phyloP scores from a whole-genome alignment of 2,113 vertebrate genomes.

The Tupaia tana region DNA sequence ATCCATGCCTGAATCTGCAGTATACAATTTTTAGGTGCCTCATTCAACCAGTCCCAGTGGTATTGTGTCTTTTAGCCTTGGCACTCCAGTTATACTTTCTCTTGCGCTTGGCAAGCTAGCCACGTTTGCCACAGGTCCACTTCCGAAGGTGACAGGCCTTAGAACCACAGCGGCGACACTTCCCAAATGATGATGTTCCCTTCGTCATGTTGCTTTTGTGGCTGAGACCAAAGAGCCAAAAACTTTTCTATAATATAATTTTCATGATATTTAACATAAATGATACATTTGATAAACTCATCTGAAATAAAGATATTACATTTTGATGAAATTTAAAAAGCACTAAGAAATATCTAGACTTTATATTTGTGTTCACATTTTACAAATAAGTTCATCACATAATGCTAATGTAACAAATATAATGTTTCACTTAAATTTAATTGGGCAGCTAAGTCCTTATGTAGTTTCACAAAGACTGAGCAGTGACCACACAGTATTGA shows the following conservation, averaged over 20 bases:
- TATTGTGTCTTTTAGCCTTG: too few species aligned
- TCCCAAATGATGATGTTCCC: too few species aligned
- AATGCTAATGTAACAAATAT: constrained; percentile 60
- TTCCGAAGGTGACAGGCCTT: too few species aligned
- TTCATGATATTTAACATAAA: constrained; percentile 27
- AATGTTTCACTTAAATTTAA: constrained; percentile 67
- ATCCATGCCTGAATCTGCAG: too few species aligned
- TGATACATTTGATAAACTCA: constrained; percentile 24
- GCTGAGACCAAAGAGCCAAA: too few species aligned
- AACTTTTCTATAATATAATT: constrained; percentile 31
- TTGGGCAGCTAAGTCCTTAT: constrained; percentile 37
- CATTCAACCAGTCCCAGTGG: too few species aligned
- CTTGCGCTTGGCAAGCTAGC: too few species aligned
- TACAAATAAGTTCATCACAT: not conserved
- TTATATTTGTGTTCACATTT: not conserved
- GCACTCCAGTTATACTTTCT: too few species aligned
- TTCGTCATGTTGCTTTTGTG: too few species aligned
- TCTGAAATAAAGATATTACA: not conserved
- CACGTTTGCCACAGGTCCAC: too few species aligned
- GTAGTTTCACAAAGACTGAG: constrained; percentile 75
- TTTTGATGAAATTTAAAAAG: constrained; percentile 13
- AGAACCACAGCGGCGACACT: too few species aligned
- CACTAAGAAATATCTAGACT: not conserved
- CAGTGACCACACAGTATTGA: constrained; percentile 68
- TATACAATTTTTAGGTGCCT: too few species aligned